Evolutionary conservation across 2,113 vertebrate genomes (phyloP).

Genomic region (Rattus norvegicus): GRCr8 NC_086022.1:36852001-36852500

Average conservation of each 20-base stretch:
- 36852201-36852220: not conserved
- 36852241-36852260: not conserved
- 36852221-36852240: not conserved
- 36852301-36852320: not conserved
- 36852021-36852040: not conserved
- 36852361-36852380: not conserved
- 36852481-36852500: too few species aligned
- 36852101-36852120: not conserved
- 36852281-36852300: not conserved
- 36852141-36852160: not conserved
- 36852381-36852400: too few species aligned
- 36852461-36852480: not conserved
- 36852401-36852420: not conserved
- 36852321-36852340: not conserved
- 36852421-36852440: not conserved
- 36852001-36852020: not conserved
- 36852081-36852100: not conserved
- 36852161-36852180: not conserved
- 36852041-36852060: not conserved
- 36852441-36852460: not conserved
- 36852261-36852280: not conserved
- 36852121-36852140: not conserved
- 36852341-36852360: not conserved
- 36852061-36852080: rapidly evolving
- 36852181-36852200: not conserved